Evolutionary conservation across 1,140 invertebrate genomes (phyloP).

Genomic region (Musca vetustissima): DNA sequence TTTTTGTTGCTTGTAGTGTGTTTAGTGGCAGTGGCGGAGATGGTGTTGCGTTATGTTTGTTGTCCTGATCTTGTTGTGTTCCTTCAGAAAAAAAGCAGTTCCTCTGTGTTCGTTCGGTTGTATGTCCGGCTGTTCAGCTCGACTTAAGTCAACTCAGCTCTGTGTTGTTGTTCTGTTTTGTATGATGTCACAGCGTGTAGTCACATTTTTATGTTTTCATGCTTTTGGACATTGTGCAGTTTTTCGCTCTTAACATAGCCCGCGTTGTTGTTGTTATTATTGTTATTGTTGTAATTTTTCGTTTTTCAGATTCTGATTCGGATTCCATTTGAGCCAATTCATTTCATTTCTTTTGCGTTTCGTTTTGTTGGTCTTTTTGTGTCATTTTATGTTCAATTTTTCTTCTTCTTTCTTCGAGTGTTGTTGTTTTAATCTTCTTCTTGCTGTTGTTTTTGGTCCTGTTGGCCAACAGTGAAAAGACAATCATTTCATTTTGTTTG

Average conservation of each 20-base stretch:
- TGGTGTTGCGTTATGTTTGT: no score
- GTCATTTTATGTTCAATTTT: constrained; percentile 21
- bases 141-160: neutral
- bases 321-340: constrained; percentile 14
- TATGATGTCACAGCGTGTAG: constrained; percentile 23
- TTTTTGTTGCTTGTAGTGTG: no score
- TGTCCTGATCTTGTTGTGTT: no score
- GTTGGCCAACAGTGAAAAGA: no score
- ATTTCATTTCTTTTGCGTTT: constrained; percentile 2
- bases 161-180: constrained; percentile 5
- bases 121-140: no score
- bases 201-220: constrained; percentile 22
- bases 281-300: constrained; percentile 5
- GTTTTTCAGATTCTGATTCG: neutral
- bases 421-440: neutral
- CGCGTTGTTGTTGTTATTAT: neutral
- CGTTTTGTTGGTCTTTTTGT: constrained; percentile 9
- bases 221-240: neutral
- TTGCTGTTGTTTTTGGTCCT: neutral
- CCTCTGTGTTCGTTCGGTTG: no score
- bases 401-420: neutral
- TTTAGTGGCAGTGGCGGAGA: no score
- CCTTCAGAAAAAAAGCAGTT: no score
- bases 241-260: neutral
- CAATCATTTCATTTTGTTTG: no score